phyloP scores from a whole-genome alignment of 2,888 invertebrate species.

The Pardosa pseudoannulata region DNA sequence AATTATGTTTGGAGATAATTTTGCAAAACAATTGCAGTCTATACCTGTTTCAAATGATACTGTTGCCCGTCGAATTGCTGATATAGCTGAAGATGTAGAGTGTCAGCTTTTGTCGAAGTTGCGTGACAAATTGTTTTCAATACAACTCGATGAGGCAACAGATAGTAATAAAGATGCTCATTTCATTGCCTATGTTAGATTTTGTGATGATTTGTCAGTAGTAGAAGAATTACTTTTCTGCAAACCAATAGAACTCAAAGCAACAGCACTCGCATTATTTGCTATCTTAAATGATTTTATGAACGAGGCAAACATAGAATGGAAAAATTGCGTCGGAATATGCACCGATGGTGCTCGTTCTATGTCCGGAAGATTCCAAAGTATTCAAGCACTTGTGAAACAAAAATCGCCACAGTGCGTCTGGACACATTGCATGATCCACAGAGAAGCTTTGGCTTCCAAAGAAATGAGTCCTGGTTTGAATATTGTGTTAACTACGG shows the following conservation, averaged over 20 bases:
- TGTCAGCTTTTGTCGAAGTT: slow-evolving; percentile 28
- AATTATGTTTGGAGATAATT: slow-evolving; percentile 27
- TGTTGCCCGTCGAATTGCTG: slow-evolving; percentile 36
- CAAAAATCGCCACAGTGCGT: no score
- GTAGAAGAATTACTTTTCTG: slow-evolving; percentile 36
- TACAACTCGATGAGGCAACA: slow-evolving; percentile 27
- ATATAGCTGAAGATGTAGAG: slow-evolving; percentile 43
- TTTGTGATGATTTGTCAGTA: slow-evolving; percentile 40
- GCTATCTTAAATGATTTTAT: slow-evolving; percentile 36
- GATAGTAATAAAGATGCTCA: slow-evolving; percentile 37
- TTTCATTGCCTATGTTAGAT: slow-evolving; percentile 32
- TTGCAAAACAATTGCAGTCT: slow-evolving; percentile 18
- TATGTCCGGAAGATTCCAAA: no score
- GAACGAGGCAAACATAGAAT: slow-evolving; percentile 49
- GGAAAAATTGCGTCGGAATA: slow-evolving; percentile 58
- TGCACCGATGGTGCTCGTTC: slow-evolving; percentile 51
- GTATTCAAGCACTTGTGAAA: no score
- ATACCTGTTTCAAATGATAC: slow-evolving; percentile 41
- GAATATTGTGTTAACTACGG: no score
- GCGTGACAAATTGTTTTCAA: slow-evolving; percentile 14
- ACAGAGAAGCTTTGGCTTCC: no score
- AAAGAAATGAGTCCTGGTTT: no score
- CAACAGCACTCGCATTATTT: slow-evolving; percentile 33
- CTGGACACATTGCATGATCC: no score
- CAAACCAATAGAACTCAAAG: slow-evolving; percentile 34